These are phyloP conservation scores for Lycocorax pyrrhopterus DNA, from an alignment of 2,113 vertebrate genomes.

Conservation along the genomic window DNA sequence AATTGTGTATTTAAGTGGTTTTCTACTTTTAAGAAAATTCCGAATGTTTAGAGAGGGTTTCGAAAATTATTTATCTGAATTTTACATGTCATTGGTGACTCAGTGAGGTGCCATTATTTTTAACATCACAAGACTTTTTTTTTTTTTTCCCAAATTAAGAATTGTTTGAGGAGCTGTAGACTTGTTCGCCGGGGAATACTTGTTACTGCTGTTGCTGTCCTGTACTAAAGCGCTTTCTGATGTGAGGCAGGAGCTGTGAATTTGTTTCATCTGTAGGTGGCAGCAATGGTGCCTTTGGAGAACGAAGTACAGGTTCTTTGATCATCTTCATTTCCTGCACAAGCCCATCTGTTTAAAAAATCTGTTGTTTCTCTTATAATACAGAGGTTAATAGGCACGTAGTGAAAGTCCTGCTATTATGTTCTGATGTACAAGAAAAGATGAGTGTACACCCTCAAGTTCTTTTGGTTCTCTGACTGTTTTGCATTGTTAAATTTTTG, in stretches of 20 bases:
- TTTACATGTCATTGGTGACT: not conserved
- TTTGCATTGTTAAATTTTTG: not conserved
- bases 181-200: accelerated
- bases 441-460: not conserved
- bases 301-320: not conserved
- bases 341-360: not conserved
- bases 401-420: not conserved
- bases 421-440: not conserved
- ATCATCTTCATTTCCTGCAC: not conserved
- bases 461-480: not conserved
- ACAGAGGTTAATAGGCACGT: not conserved
- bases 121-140: not conserved
- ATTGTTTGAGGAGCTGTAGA: not conserved
- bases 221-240: not conserved
- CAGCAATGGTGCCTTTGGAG: constrained; percentile 4
- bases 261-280: constrained; percentile 27
- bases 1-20: not conserved
- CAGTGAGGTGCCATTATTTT: not conserved
- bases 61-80: not conserved
- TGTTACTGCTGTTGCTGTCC: not conserved
- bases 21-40: not conserved
- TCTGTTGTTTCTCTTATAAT: not conserved
- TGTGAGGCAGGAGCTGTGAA: not conserved
- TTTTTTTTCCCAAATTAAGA: not conserved
- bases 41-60: not conserved